Percentiles rank a stretch among this genome's conserved stretches.
These are phyloP conservation scores for Coracopsis vasa DNA, from an alignment of 2,113 vertebrate species.

Conservation along the genomic window DNA sequence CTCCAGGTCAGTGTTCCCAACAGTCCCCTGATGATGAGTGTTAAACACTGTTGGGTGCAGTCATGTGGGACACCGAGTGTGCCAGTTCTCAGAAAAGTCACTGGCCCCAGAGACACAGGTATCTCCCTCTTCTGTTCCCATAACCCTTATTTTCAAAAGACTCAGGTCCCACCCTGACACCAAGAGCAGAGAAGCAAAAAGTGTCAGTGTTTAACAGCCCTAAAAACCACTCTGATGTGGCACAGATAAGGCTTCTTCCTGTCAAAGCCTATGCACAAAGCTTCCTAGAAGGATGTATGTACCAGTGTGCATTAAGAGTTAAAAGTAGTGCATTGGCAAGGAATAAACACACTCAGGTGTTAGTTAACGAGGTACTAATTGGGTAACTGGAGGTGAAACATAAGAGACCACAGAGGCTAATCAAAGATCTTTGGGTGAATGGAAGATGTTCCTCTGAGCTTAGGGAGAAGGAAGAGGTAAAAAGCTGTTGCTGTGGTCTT, in stretches of 20 bases:
- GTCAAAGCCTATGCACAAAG: background rate
- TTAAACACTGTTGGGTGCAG: background rate
- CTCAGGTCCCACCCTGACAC: background rate
- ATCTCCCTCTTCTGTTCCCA: background rate
- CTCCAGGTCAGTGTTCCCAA: accelerated
- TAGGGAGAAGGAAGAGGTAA: background rate
- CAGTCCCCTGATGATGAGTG: background rate
- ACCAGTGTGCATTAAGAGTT: background rate
- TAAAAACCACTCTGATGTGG: background rate
- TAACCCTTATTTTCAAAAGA: background rate
- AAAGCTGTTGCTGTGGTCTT: background rate
- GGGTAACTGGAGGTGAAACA: conserved; percentile 14
- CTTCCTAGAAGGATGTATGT: background rate
- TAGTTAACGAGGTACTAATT: conserved; percentile 54
- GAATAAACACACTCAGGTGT: conserved; percentile 35
- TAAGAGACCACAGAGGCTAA: conserved; percentile 36
- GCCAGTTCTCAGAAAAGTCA: background rate
- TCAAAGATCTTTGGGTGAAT: background rate
- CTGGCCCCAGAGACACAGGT: background rate
- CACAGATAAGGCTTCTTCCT: background rate
- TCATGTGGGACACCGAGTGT: background rate
- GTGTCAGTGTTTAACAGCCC: background rate
- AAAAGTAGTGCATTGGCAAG: background rate
- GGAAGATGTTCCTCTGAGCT: background rate
- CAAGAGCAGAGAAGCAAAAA: background rate